Base-by-base conservation (phyloP, 2,888 invertebrate species). In the Lordiphosa andalusiaca region DNA sequence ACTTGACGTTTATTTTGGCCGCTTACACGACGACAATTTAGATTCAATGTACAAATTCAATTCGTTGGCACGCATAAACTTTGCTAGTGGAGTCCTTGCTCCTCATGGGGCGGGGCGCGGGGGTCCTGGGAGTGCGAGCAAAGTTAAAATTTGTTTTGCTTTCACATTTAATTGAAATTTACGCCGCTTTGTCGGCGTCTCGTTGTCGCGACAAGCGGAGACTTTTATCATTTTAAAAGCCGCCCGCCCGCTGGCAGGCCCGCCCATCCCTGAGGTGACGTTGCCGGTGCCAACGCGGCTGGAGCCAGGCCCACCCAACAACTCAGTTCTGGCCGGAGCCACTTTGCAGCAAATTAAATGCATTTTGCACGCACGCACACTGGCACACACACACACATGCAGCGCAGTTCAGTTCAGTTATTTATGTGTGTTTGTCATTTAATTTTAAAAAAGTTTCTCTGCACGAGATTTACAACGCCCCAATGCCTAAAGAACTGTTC, bases 91-190 rank as follows among this genome's bases (percentile, higher is more conserved):
- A 25, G 25, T 25, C 6, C 25, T 25, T 6, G 6, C 2, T 1
- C 25, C 25, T 6, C 6, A 16, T 5, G n/a, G 16, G 1, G 12
- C 52, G 38, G 23, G 40, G 44, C 30, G 39, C 30, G 30, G 6
- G 7, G 30, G 33, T n/a, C 1, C 13, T 13, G 47, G 19, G 51
- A 58, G 71, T 47, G 57, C 50, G 59, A 61, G 66, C 30, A 74
- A 75, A 82, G 84, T 81, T 83, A 73, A 81, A 81, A 81, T 80
- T 80, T 80, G 85, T 75, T 82, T 85, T 81, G 71, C 72, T 73
- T 76, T 87, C 81, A 84, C 84, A 82, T 85, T 86, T 87, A 87
- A 87, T 87, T 87, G 87, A 87, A 87, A 87, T 87, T 87, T 87
- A 87, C 86, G 83, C 85, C 84, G 84, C 78, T 83, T 75, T 84